Evolutionary conservation across 2,113 vertebrate genomes (phyloP), one percentile per base, ranked within the genome.

Genomic region (Burhinus oedicnemus): DNA sequence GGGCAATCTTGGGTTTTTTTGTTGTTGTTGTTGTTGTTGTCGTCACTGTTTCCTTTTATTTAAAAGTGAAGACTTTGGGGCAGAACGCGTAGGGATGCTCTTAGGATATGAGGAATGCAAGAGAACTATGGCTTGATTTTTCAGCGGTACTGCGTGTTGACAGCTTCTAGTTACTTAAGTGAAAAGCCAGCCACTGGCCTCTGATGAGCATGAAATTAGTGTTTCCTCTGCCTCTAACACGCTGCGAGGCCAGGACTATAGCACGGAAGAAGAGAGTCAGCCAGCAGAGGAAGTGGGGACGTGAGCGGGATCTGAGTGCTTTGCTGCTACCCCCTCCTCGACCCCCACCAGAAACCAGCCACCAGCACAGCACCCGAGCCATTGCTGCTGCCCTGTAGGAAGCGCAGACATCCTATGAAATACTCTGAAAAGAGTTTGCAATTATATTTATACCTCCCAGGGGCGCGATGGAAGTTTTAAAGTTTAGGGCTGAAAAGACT

Each of bases 381-480:
- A 76, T 26, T 60, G 81, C 89, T 88, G 60, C 64, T 60, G 44
- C 83, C 8, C 78, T 60, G 52, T 15, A 71, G 92, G 93, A 83
- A 88, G 78, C 12, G 78, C 16, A 91, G 77, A 69, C 27, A 76
- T 61, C 58, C 81, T 70, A 30, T 27, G 40, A 86, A 85, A 79
- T 29, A 57, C 57, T 55, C 60, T 69, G 38, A 81, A 86, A 92
- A 81, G 62, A 3, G 1, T 25, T 20, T 69, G 29, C 62, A 84
- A 81, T 92, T 93, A 52, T 57, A 94, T 92, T 94, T 93, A 71
- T 91, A 80, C 68, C 62, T 92, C 76, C 71, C 74, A 71, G 83
- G 62, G 68, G 78, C 44, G 21, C 83, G 87, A 36, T 75, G 52
- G 66, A 95, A 61, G 49, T 95, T 94, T 74, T 83, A 88, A 95